phyloP scores from a whole-genome alignment of 2,113 vertebrate species.

The Pterophyllum scalare region DNA sequence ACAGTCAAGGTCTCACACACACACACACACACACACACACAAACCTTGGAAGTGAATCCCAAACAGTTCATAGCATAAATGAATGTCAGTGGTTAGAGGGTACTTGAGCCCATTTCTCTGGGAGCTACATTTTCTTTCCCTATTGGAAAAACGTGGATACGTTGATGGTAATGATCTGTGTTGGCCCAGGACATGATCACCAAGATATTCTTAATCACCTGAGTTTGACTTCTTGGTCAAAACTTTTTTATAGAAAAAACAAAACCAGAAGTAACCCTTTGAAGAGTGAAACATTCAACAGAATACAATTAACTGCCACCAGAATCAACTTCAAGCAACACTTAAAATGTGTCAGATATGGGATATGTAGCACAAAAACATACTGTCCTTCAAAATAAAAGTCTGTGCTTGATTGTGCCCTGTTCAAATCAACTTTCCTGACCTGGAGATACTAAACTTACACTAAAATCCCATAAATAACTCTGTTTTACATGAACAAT shows the following conservation, averaged over 20 bases:
- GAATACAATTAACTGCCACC: not conserved
- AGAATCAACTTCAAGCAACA: not conserved
- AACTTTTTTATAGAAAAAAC: too few species aligned
- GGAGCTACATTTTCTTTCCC: not conserved
- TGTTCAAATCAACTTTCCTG: not conserved
- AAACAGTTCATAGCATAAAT: rapidly evolving
- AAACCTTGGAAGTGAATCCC: not conserved
- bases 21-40: not conserved
- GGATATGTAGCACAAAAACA: not conserved
- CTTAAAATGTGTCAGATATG: not conserved
- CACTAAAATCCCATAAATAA: not conserved
- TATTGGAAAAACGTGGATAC: not conserved
- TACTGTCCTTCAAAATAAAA: not conserved
- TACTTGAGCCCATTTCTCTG: not conserved
- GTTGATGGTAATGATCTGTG: rapidly evolving
- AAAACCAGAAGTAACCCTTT: too few species aligned
- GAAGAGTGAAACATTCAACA: not conserved
- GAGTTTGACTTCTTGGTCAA: not conserved
- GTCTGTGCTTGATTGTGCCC: not conserved
- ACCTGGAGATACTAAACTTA: not conserved
- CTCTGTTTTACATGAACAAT: not conserved
- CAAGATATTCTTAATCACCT: not conserved
- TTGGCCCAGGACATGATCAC: too few species aligned
- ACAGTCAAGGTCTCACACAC: conserved; percentile 72
- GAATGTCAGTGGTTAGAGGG: not conserved